Base-by-base conservation (phyloP, 2,797 vertebrate genomes). In the Clamator glandarius region DNA sequence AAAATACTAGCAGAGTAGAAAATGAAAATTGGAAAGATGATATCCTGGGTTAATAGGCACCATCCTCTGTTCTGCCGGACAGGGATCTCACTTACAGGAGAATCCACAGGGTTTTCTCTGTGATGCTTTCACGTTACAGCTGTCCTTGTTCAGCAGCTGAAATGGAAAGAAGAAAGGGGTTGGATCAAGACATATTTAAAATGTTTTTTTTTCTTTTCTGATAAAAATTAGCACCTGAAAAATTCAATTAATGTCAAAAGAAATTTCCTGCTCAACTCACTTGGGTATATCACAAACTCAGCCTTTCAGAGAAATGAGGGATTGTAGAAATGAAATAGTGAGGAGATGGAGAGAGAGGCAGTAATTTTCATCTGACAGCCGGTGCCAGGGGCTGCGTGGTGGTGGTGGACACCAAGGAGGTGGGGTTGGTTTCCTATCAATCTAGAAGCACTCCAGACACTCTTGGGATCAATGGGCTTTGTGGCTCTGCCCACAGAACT, bases 371-470 rank as follows among this genome's bases (percentile, higher is more conserved):
- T 64, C 58, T 4, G 11, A 15, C 12, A 11, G 20, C 10, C 24
- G 25, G 13, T 0, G 4, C 24, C 3, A 6, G n/a, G 28, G n/a
- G n/a, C 46, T 51, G 24, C 0, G 3, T 17, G 41, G 25, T 41
- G 46, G 21, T 11, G 25, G 62, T 16, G 11, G 5, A 7, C n/a
- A 46, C 24, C 7, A 2, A n/a, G 15, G 29, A 20, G n/a, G 25
- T 15, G 50, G 16, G 55, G 20, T 4, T 1, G 5, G 19, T 41
- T 25, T 25, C 48, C 25, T 5, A 10, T 21, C 25, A 11, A 2
- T 26, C 29, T 59, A 11, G 13, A 59, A 36, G 17, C 0, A 0
- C 23, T 23, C 12, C n/a, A 39, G 11, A 51, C 35, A 36, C 15
- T 73, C 28, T 73, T 36, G 23, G 52, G 19, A 23, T 3, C 4